These are phyloP conservation scores for Trichopria drosophilae DNA, from an alignment of 2,888 invertebrate species.

Conservation along the genomic window DNA sequence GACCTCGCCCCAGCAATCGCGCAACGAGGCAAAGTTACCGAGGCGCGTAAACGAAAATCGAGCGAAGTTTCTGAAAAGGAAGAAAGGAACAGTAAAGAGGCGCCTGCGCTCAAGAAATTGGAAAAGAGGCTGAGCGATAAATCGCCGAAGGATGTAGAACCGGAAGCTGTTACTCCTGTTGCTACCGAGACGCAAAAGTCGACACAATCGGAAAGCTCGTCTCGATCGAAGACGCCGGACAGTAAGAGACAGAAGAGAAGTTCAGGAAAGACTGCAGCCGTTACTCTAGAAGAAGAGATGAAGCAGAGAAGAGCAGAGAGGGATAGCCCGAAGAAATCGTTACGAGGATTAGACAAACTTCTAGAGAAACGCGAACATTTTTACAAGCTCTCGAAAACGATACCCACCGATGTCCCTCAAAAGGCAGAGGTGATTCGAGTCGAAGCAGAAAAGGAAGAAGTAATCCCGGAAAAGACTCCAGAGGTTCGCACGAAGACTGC, in stretches of 20 bases:
- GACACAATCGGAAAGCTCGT: constrained; percentile 11
- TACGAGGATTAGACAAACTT: constrained; percentile 65
- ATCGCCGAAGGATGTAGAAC: neutral
- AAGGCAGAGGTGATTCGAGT: constrained; percentile 37
- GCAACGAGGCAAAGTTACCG: constrained; percentile 41
- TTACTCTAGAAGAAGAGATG: constrained; percentile 53
- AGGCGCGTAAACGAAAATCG: constrained; percentile 56
- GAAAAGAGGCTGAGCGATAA: constrained; percentile 51
- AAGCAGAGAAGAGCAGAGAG: constrained; percentile 58
- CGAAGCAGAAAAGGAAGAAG: constrained; percentile 17
- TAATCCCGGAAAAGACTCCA: neutral
- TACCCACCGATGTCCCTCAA: too few relatives aligned
- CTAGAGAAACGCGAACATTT: constrained; percentile 62
- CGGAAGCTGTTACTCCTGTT: constrained; percentile 24
- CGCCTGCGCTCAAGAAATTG: constrained; percentile 51
- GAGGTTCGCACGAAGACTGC: neutral
- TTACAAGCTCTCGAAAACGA: constrained; percentile 51
- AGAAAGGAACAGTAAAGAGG: constrained; percentile 52
- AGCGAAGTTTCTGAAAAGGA: constrained; percentile 49
- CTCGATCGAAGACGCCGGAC: constrained; percentile 29
- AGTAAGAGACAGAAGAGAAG: constrained; percentile 21
- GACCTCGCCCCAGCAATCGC: constrained; percentile 45
- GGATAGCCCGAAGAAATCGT: constrained; percentile 64
- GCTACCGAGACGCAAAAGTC: constrained; percentile 21
- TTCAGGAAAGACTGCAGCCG: constrained; percentile 15